phyloP scores from a whole-genome alignment of 1,140 invertebrate genomes.

The Battus philenor region DNA sequence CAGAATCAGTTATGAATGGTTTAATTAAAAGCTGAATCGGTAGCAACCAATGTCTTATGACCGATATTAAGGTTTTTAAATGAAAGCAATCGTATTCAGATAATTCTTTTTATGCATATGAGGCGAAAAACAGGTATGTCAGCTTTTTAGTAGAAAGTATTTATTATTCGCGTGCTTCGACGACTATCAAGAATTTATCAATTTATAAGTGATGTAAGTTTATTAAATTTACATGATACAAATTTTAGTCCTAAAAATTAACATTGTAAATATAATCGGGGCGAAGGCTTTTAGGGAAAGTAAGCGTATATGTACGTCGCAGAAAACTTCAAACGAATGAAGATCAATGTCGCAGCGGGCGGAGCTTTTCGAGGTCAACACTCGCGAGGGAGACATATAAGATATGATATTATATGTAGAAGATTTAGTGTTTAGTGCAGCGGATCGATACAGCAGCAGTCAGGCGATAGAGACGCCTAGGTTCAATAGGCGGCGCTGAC shows the following conservation, averaged over 20 bases:
- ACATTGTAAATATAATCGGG: background rate
- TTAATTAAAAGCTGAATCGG: slow-evolving; percentile 24
- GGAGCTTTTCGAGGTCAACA: slow-evolving; percentile 26
- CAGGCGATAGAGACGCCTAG: slow-evolving; percentile 48
- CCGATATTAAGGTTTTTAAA: slow-evolving; percentile 10
- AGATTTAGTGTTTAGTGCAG: slow-evolving; percentile 44
- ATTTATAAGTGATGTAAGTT: too few relatives aligned
- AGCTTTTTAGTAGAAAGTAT: slow-evolving; percentile 10
- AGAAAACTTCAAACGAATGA: slow-evolving; percentile 25
- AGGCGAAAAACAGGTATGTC: slow-evolving; percentile 9
- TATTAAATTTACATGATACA: too few relatives aligned
- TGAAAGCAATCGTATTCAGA: slow-evolving; percentile 14
- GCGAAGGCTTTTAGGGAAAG: background rate
- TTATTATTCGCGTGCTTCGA: slow-evolving; percentile 3
- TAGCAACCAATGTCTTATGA: slow-evolving; percentile 8
- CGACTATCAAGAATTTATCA: background rate
- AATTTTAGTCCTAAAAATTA: too few relatives aligned
- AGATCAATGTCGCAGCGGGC: slow-evolving; percentile 32
- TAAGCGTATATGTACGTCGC: background rate
- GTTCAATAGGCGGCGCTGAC: slow-evolving; percentile 65
- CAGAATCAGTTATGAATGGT: slow-evolving; percentile 39
- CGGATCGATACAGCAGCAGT: slow-evolving; percentile 65
- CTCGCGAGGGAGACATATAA: slow-evolving; percentile 25
- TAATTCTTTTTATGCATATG: slow-evolving; percentile 9
- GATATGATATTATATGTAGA: slow-evolving; percentile 24